phyloP scores from a whole-genome alignment of 2,888 invertebrate species.

The Scelioninae gen. 1 region DNA sequence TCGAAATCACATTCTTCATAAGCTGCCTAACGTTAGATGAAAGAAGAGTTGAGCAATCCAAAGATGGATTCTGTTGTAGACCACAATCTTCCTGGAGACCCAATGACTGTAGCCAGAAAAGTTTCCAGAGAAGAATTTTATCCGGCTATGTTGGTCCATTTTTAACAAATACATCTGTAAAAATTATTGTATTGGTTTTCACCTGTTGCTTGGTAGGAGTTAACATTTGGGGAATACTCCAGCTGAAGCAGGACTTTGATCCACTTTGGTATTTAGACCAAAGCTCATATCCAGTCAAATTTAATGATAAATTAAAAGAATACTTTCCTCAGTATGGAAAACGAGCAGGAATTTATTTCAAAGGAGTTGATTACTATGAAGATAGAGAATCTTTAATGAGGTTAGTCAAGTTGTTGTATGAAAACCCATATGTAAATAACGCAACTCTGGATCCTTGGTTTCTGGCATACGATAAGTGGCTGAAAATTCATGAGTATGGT shows the following conservation, averaged over 20 bases:
- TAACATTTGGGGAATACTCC: constrained; percentile 81
- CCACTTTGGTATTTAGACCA: constrained; percentile 83
- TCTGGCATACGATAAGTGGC: constrained; percentile 79
- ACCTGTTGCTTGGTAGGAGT: constrained; percentile 79
- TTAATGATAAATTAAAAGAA: constrained; percentile 79
- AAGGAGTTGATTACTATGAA: constrained; percentile 81
- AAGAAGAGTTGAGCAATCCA: constrained; percentile 79
- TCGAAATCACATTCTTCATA: constrained; percentile 85
- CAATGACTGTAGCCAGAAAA: constrained; percentile 83
- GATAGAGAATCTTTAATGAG: constrained; percentile 77
- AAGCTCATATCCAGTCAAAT: constrained; percentile 82
- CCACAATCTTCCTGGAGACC: constrained; percentile 80
- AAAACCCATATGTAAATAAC: constrained; percentile 81
- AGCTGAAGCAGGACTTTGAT: constrained; percentile 83
- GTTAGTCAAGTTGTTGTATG: constrained; percentile 75
- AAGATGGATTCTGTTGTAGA: constrained; percentile 81
- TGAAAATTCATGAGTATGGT: constrained; percentile 75
- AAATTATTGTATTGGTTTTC: constrained; percentile 80
- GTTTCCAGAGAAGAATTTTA: constrained; percentile 82
- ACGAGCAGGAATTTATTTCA: constrained; percentile 80
- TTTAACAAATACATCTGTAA: constrained; percentile 81
- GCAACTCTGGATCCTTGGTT: constrained; percentile 82
- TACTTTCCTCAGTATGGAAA: constrained; percentile 82
- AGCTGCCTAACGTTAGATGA: constrained; percentile 85
- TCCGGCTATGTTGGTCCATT: constrained; percentile 82